Base-by-base conservation (phyloP, 2,888 invertebrate species). In the Bimastos eiseni region DNA sequence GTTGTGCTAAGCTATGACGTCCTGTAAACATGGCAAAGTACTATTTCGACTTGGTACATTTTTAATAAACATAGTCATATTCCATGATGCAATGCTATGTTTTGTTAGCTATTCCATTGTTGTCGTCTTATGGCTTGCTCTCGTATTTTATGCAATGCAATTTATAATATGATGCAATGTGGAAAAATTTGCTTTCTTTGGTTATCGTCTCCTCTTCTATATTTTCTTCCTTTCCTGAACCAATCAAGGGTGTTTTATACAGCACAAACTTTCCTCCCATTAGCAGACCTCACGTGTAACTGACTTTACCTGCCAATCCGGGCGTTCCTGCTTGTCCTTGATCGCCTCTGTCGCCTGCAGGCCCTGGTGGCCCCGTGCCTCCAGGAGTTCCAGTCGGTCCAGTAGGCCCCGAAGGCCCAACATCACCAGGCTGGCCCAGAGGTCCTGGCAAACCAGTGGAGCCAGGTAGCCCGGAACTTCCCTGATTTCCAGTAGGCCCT, bases 261-360 rank as follows among this genome's bases (percentile, higher is more conserved):
- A 84, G 34, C 21, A 33, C 11, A 84, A 84, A 86, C 86, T 36
- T 86, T 17, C 36, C 70, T 70, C 49, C 49, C 24, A 24, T 49
- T 70, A 70, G n/a, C 70, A 70, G 70, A 70, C 8, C 6, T 17
- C 1, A 70, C 8, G 70, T n/a, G 70, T 70, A 70, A n/a, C 0
- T 70, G 30, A 70, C n/a, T 70, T 89, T 89, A 89, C 49, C 89
- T 86, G 84, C 24, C 24, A 15, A 70, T 4, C 91, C 91, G 33
- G 91, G 86, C 37, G 90, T 37, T 83, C 91, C 92, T 19, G 91
- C 83, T 36, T 33, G 90, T 83, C 91, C 91, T 37, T 55, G 83
- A n/a, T 83, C 34, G 44, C 92, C 92, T 30, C 83, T 33, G 37
- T 36, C 41, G n/a, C 91, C 91, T 30, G 55, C 37, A 34, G 55